Conservation (phyloP, 2,797 vertebrate species). For the Peromyscus eremicus region DNA sequence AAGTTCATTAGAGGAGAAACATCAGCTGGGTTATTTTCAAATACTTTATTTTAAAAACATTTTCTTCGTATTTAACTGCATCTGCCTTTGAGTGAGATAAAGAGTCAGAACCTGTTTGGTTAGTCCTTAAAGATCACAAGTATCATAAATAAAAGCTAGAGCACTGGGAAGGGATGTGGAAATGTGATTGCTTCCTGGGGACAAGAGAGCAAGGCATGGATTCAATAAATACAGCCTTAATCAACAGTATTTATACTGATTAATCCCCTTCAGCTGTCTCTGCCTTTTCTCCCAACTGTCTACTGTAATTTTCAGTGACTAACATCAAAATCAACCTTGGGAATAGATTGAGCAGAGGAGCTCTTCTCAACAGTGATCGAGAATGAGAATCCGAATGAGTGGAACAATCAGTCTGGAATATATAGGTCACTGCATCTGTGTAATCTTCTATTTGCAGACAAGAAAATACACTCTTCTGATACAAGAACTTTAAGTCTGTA, state of each 20-base stretch:
- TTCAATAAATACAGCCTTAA: not conserved
- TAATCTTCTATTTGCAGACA: not conserved
- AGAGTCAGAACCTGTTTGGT: not conserved
- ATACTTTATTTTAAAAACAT: not conserved
- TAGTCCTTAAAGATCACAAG: not conserved
- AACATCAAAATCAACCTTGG: slow-evolving; percentile 2
- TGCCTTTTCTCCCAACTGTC: not conserved
- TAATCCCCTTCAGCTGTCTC: not conserved
- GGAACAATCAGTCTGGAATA: not conserved
- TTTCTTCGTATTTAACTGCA: not conserved
- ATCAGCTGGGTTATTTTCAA: not conserved
- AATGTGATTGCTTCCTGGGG: not conserved
- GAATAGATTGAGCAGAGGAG: not conserved
- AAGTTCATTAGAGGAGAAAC: not conserved
- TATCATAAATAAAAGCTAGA: not conserved
- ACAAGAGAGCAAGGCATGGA: not conserved
- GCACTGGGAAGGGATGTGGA: not conserved
- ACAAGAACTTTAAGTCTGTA: not conserved
- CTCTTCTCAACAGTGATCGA: not conserved
- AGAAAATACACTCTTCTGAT: not conserved
- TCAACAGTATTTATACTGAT: not conserved
- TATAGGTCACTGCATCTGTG: not conserved
- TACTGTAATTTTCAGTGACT: slow-evolving; percentile 35
- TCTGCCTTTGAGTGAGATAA: not conserved
- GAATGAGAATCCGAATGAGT: not conserved